Conservation (phyloP, 2,888 invertebrate genomes). For the Petrolisthes cinctipes region DNA sequence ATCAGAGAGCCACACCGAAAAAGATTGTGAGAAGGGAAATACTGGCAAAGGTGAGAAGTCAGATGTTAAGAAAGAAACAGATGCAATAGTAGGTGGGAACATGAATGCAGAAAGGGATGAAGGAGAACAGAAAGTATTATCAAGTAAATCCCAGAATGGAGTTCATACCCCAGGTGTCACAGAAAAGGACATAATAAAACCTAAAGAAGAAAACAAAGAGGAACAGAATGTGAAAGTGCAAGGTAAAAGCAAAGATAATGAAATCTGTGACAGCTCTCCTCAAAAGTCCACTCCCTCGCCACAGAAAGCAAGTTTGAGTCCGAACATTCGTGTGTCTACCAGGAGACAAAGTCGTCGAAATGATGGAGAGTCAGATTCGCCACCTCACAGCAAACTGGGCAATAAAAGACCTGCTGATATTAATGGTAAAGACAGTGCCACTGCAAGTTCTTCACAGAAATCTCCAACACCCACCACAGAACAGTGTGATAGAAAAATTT, state of each 20-base stretch:
- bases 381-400: background rate
- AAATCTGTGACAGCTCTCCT: background rate
- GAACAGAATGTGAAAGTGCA: background rate
- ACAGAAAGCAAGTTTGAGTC: slow-evolving; percentile 8
- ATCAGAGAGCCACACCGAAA: background rate
- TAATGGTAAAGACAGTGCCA: background rate
- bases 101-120: background rate
- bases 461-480: background rate
- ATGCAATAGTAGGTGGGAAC: background rate
- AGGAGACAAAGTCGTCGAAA: slow-evolving; percentile 29
- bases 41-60: slow-evolving; percentile 5
- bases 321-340: slow-evolving; percentile 18
- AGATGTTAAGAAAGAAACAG: background rate
- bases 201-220: background rate
- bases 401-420: background rate
- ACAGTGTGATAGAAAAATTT: background rate
- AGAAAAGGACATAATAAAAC: background rate
- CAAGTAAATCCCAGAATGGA: slow-evolving; percentile 1
- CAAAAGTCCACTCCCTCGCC: background rate
- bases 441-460: background rate
- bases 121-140: background rate
- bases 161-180: background rate
- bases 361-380: slow-evolving; percentile 21
- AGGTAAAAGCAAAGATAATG: background rate
- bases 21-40: background rate